Percentiles rank a stretch among this genome's conserved stretches.
Evolutionary conservation across 2,113 vertebrate genomes (phyloP).

Genomic region (Ageneiosus marmoratus): DNA sequence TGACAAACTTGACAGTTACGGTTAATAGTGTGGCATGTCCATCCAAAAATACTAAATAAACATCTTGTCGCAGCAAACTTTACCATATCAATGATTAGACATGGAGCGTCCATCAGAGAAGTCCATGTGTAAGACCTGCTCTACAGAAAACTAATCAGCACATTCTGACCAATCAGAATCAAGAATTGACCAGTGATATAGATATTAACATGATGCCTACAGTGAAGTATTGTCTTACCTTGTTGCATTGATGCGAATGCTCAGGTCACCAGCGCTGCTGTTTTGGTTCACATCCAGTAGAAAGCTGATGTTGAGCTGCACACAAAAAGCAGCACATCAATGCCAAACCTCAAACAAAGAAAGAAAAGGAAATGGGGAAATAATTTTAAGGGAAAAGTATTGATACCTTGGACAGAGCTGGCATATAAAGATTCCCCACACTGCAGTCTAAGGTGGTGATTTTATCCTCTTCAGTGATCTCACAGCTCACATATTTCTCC

Average conservation of each 20-base stretch:
- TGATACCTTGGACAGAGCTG: slow-evolving; percentile 81
- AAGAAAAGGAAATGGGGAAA: background rate
- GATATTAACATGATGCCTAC: background rate
- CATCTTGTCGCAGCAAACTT: background rate
- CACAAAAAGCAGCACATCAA: slow-evolving; percentile 27
- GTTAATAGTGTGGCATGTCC: too few relatives aligned
- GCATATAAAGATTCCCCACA: slow-evolving; percentile 80
- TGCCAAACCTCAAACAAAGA: background rate
- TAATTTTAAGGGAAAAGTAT: background rate
- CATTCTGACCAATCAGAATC: background rate
- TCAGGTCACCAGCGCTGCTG: slow-evolving; percentile 79
- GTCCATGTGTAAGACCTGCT: too few relatives aligned
- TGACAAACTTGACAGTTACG: too few relatives aligned
- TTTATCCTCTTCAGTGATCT: slow-evolving; percentile 74
- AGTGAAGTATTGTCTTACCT: slow-evolving; percentile 71
- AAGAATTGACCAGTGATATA: background rate
- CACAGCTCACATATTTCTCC: slow-evolving; percentile 83
- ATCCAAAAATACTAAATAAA: too few relatives aligned
- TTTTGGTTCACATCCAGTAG: slow-evolving; percentile 86
- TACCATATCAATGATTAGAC: background rate
- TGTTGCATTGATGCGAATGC: slow-evolving; percentile 77
- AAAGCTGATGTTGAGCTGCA: slow-evolving; percentile 85
- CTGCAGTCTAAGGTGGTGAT: slow-evolving; percentile 77
- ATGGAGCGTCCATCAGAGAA: background rate
- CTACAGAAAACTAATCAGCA: too few relatives aligned